Evolutionary conservation across 2,888 invertebrate genomes (phyloP).

Genomic region (Sminthurinus aureus): DNA sequence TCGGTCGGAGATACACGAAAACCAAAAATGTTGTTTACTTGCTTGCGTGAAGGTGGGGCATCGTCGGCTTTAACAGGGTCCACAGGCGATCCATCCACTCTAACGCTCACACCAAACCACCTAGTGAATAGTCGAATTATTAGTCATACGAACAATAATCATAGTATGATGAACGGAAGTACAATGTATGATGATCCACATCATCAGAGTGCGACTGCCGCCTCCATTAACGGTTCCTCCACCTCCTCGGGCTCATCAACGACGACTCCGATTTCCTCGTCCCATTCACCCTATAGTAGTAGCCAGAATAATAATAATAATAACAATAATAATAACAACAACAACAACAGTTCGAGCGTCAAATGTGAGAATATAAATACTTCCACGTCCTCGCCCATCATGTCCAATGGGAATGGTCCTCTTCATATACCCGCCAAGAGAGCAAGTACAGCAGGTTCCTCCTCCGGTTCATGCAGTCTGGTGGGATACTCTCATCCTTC

Average conservation of each 20-base stretch:
- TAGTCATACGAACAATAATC: slow-evolving; percentile 41
- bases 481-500: slow-evolving; percentile 44
- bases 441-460: slow-evolving; percentile 39
- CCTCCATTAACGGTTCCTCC: slow-evolving; percentile 50
- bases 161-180: slow-evolving; percentile 59
- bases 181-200: slow-evolving; percentile 56
- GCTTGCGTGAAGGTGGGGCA: slow-evolving; percentile 60
- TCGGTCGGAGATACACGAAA: not conserved
- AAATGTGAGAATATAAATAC: slow-evolving; percentile 48
- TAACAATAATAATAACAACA: slow-evolving; percentile 8
- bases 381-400: slow-evolving; percentile 56
- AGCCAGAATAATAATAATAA: slow-evolving; percentile 49
- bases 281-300: slow-evolving; percentile 54
- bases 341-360: slow-evolving; percentile 30
- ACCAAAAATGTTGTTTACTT: slow-evolving; percentile 59
- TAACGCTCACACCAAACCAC: slow-evolving; percentile 43
- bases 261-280: slow-evolving; percentile 58
- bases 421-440: slow-evolving; percentile 59
- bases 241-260: slow-evolving; percentile 55
- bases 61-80: slow-evolving; percentile 53
- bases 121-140: slow-evolving; percentile 44
- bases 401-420: slow-evolving; percentile 53
- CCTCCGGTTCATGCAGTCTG: slow-evolving; percentile 43
- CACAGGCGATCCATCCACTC: slow-evolving; percentile 53
- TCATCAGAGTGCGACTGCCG: slow-evolving; percentile 45